Evolutionary conservation across 2,113 vertebrate species (phyloP), one percentile per base, ranked within the genome.

Genomic region (Malurus cyaneus): DNA sequence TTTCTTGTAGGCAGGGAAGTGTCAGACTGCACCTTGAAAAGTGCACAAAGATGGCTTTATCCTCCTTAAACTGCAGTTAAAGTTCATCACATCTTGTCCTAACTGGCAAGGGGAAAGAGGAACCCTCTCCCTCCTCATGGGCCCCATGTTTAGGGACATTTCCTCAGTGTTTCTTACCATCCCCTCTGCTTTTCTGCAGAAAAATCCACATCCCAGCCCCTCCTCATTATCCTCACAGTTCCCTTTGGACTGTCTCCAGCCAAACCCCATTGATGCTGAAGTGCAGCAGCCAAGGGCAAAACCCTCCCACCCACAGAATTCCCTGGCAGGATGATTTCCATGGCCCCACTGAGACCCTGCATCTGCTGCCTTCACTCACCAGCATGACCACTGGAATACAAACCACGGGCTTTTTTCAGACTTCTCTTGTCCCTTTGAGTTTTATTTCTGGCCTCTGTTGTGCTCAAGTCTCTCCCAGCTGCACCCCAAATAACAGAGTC

Each of bases 281-380:
- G 39, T 25, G 39, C 52, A 90, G 66, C 42, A 59, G 34, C 66
- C 42, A 52, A 18, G 12, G 42, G 12, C 3, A 6, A 69, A 77
- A 9, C 4, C 23, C 24, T 76, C 18, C 36, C 4, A 14, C 8
- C 5, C 0, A 0, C 17, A 60, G 49, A 10, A 18, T 50, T 18
- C 15, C 8, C 36, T 26, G 32, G 34, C 0, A 0, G 39, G 49
- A 54, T 0, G 0, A 31, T 21, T 70, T 44, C 44, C n/a, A 28
- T 53, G 14, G 0, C 39, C 62, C 46, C 39, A 31, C 8, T 0
- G 14, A 76, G 61, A 21, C 9, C 21, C 13, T 42, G 18, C 28
- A 1, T 23, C 6, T 1, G 0, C 78, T 83, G 41, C 72, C 59
- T 86, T 70, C 7, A 1, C 32, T 78, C 12, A 1, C 46, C 60